Evolutionary conservation across 2,797 vertebrate species (phyloP), one percentile per base, ranked within the genome.

Genomic region (Capromys pilorides): DNA sequence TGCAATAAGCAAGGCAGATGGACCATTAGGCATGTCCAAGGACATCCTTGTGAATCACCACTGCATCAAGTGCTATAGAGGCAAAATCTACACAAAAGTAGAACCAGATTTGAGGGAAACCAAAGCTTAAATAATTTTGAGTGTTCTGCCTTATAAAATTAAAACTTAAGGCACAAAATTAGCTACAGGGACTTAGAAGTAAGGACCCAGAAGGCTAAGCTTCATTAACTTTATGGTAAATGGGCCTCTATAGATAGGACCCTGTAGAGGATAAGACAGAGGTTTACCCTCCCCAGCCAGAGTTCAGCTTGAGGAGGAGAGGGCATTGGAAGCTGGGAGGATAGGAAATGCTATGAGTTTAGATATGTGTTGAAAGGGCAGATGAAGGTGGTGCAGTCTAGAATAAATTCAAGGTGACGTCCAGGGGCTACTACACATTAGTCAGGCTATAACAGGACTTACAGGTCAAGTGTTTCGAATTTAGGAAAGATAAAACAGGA

Each of bases 81-180:
- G n/a, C 54, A 73, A 92, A n/a, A 19, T 28, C 84, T 6, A 67
- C 39, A 13, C 14, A 59, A 31, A 89, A 28, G 18, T 5, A 66
- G 62, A 80, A 2, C 4, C 7, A 59, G 59, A 39, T 86, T 78
- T n/a, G 3, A 62, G 9, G n/a, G 6, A 81, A 19, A 3, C 21
- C 51, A 5, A 75, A n/a, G 14, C 21, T 51, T 39, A 49, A 91
- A 67, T 36, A 88, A 62, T 86, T 49, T 66, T 26, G 39, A 33
- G 26, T 71, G 16, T 22, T 16, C 11, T 49, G 24, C 31, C 67
- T 67, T 80, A 86, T 57, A 71, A 78, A 39, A 84, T 26, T 5
- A 57, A 88, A 85, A 88, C 67, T 59, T 31, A 51, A 62, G 69
- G 87, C 18, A 51, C 54, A 83, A 86, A 73, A 79, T 80, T 41